phyloP scores from a whole-genome alignment of 2,888 invertebrate species.

The Dicycla oo region DNA sequence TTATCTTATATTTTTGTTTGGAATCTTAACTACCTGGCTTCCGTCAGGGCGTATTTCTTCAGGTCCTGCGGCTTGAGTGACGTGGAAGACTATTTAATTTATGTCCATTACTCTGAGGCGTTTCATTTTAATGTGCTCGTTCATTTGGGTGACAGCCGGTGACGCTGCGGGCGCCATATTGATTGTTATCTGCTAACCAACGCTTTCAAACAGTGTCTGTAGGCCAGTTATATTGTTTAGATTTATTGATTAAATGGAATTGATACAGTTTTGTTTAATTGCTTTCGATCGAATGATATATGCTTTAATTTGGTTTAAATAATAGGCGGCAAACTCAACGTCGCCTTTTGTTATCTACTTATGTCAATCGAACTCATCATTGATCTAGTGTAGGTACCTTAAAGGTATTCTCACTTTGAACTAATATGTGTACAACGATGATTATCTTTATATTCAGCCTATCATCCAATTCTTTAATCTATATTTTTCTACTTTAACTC shows the following conservation, averaged over 20 bases:
- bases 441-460: neutral
- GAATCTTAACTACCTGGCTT: conserved; percentile 90
- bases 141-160: conserved; percentile 85
- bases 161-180: conserved; percentile 87
- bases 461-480: neutral
- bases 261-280: conserved; percentile 59
- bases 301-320: conserved; percentile 24
- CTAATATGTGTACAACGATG: neutral
- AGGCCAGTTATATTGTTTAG: conserved; percentile 75
- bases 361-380: neutral
- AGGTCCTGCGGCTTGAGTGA: conserved; percentile 85
- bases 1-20: conserved; percentile 89
- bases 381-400: neutral
- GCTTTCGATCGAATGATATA: conserved; percentile 38
- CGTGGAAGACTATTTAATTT: conserved; percentile 88
- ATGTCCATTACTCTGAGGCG: conserved; percentile 84
- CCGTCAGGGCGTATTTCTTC: conserved; percentile 83
- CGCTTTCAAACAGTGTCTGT: conserved; percentile 72
- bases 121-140: conserved; percentile 88
- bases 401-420: neutral
- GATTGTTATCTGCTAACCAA: conserved; percentile 84
- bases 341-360: neutral
- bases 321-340: neutral
- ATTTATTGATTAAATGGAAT: conserved; percentile 68
- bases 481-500: neutral